A percentile compares a stretch with the other conserved stretches of the same genome.
phyloP scores from a whole-genome alignment of 2,888 invertebrate species.

The Dione juno region DNA sequence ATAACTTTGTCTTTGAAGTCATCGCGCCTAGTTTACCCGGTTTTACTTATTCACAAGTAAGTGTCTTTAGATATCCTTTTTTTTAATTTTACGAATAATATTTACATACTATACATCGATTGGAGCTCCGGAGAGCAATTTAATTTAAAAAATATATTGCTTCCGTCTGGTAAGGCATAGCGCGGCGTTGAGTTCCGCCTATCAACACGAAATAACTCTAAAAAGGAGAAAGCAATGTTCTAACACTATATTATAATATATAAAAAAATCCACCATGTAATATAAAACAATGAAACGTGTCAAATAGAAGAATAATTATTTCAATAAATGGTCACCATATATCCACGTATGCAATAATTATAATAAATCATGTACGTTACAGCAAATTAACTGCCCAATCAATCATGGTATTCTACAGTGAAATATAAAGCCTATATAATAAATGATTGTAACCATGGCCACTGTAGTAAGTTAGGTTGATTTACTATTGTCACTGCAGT shows the following conservation, averaged over 20 bases:
- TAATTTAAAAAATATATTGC: no score
- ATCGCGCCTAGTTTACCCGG: constrained; percentile 84
- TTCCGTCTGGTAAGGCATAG: no score
- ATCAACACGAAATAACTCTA: no score
- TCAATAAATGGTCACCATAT: background rate
- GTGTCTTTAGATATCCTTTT: no score
- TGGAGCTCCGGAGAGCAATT: no score
- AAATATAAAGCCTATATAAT: constrained; percentile 17
- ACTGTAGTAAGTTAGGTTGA: constrained; percentile 8
- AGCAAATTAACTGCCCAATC: constrained; percentile 21
- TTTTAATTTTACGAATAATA: no score
- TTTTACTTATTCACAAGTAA: constrained; percentile 74
- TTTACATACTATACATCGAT: no score
- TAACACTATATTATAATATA: no score
- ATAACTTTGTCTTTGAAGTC: constrained; percentile 86
- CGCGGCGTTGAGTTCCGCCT: background rate
- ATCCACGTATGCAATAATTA: constrained; percentile 22
- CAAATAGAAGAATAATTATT: constrained; percentile 9
- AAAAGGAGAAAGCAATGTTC: no score
- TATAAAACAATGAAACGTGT: background rate
- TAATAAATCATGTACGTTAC: constrained; percentile 19
- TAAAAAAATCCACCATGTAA: background rate
- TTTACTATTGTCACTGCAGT: background rate
- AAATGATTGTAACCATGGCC: background rate
- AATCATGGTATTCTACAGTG: constrained; percentile 26